Evolutionary conservation across 2,888 invertebrate species (phyloP).

Genomic region (Cybosia mesomella): DNA sequence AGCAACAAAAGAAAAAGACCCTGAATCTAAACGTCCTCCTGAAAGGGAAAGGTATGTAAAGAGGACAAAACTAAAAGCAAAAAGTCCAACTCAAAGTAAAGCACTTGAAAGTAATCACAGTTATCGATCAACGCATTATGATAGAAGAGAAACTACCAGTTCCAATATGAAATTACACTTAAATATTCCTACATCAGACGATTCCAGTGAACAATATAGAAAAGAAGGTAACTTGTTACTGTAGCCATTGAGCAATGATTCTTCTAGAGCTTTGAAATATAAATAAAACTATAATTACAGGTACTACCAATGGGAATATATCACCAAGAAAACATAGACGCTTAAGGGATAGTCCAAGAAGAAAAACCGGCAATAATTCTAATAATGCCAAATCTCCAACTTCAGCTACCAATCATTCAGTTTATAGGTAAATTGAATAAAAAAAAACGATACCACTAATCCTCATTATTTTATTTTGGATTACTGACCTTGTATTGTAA

Average conservation of each 20-base stretch:
- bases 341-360: constrained; percentile 88
- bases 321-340: constrained; percentile 89
- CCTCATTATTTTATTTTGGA: background rate
- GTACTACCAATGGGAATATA: constrained; percentile 78
- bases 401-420: constrained; percentile 72
- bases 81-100: constrained; percentile 82
- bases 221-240: constrained; percentile 70
- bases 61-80: constrained; percentile 81
- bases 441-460: background rate
- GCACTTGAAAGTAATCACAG: constrained; percentile 67
- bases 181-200: constrained; percentile 88
- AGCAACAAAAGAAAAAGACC: constrained; percentile 73
- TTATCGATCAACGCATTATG: constrained; percentile 75
- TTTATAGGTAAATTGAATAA: constrained; percentile 71
- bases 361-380: constrained; percentile 87
- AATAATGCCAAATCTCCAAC: constrained; percentile 86
- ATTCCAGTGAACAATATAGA: constrained; percentile 87
- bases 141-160: constrained; percentile 83
- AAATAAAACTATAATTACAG: constrained; percentile 46
- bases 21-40: constrained; percentile 72
- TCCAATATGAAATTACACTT: constrained; percentile 85
- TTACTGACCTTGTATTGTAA: background rate
- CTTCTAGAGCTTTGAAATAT: background rate
- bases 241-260: background rate
- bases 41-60: constrained; percentile 83